Base-by-base conservation (phyloP, 2,113 vertebrate genomes). In the Proteles cristata region DNA sequence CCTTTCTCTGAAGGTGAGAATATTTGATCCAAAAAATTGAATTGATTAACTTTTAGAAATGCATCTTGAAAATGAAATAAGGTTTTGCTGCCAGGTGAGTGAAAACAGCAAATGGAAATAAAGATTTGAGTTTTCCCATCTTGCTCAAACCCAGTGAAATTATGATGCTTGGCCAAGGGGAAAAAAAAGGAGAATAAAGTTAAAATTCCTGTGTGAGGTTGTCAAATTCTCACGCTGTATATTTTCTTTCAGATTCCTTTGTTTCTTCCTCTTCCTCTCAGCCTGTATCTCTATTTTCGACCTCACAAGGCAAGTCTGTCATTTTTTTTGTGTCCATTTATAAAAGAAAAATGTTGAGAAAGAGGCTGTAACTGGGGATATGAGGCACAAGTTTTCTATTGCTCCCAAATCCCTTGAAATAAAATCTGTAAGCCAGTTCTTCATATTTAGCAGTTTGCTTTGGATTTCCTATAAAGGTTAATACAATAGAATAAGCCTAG, bases 211-310 rank as follows among this genome's bases (percentile, higher is more conserved):
- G 50, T 94, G 61, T 93, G 95, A 95, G 96, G 68, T 90, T 80
- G 97, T 98, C 84, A 88, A 97, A 98, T 98, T 99, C 99, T 99
- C 98, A 99, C 98, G 98, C 98, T 99, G 92, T 99, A 98, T 98
- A 99, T 98, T 99, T 99, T 99, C 99, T 99, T 99, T 98, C 99
- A 99, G 99, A 99, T 99, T 99, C 99, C 99, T 99, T 99, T 99
- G 99, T 99, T 99, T 99, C 99, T 98, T 99, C 99, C 99, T 98
- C 98, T 98, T 99, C 99, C 99, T 98, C 98, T 98, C 99, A 99
- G 98, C 99, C 99, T 99, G 99, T 99, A 99, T 99, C 99, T 99
- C 99, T 99, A 99, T 99, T 99, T 99, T 99, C 99, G 98, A 99
- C 99, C 99, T 99, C 99, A 99, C 99, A 99, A 99, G 99, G 99